These are phyloP conservation scores for Hedychridium roseum DNA, from an alignment of 2,888 invertebrate genomes.

Conservation along the genomic window DNA sequence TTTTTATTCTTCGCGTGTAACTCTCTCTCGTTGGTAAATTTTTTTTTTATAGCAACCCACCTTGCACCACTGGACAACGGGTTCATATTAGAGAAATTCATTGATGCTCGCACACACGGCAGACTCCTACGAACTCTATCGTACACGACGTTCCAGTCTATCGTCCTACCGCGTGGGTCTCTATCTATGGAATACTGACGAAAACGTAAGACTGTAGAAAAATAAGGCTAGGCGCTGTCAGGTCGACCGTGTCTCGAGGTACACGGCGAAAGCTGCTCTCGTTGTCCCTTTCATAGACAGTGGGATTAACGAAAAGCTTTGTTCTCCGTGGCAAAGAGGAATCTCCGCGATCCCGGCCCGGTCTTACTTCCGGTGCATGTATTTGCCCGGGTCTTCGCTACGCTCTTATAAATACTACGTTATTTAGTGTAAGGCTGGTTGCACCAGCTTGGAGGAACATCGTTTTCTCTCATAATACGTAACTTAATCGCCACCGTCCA, in stretches of 20 bases:
- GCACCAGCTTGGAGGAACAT: slow-evolving; percentile 63
- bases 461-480: slow-evolving; percentile 53
- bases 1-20: too few relatives aligned
- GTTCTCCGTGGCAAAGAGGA: too few relatives aligned
- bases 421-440: slow-evolving; percentile 61
- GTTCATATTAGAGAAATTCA: too few relatives aligned
- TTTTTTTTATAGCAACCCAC: too few relatives aligned
- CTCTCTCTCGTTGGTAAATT: too few relatives aligned
- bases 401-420: slow-evolving; percentile 37
- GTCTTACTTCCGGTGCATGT: neutral
- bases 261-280: slow-evolving; percentile 11
- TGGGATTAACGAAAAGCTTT: too few relatives aligned
- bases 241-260: slow-evolving; percentile 36
- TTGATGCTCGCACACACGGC: too few relatives aligned
- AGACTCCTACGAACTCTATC: too few relatives aligned
- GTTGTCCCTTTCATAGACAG: too few relatives aligned
- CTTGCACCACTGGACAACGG: too few relatives aligned
- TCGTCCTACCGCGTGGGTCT: slow-evolving; percentile 21
- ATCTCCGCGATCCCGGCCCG: neutral
- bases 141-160: slow-evolving; percentile 29
- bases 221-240: slow-evolving; percentile 58
- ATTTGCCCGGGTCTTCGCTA: slow-evolving; percentile 17
- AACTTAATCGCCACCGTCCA: slow-evolving; percentile 28
- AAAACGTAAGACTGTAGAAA: slow-evolving; percentile 59
- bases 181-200: slow-evolving; percentile 52